phyloP scores from a whole-genome alignment of 2,888 invertebrate genomes.

The Pteria penguin region DNA sequence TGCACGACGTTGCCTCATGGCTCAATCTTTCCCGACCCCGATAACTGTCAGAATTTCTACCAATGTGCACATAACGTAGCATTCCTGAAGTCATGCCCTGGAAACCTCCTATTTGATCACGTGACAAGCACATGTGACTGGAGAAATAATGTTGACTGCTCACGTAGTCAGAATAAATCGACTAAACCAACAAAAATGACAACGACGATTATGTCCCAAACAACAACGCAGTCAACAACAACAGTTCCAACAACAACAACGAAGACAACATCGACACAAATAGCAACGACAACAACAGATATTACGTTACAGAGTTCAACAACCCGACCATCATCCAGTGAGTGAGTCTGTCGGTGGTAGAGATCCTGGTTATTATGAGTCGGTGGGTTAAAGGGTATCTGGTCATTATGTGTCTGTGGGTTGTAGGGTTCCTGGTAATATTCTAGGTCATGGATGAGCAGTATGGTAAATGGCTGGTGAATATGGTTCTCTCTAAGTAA shows the following conservation, averaged over 20 bases:
- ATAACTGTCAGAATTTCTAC: background rate
- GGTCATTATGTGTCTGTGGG: too few relatives aligned
- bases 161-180: constrained; percentile 26
- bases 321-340: background rate
- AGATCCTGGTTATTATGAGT: background rate
- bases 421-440: too few relatives aligned
- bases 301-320: background rate
- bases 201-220: background rate
- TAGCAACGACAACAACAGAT: background rate
- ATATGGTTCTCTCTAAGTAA: too few relatives aligned
- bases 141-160: constrained; percentile 47
- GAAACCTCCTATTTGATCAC: background rate
- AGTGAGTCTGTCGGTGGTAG: too few relatives aligned
- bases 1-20: background rate
- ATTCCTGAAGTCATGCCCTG: background rate
- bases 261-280: background rate
- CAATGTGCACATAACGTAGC: background rate
- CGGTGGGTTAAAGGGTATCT: too few relatives aligned
- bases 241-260: background rate
- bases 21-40: background rate
- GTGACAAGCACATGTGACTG: constrained; percentile 45
- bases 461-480: too few relatives aligned
- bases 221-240: background rate
- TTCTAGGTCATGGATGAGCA: too few relatives aligned
- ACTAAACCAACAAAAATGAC: background rate